These are phyloP conservation scores for Sebastes kiyomatsui DNA, from an alignment of 2,797 vertebrate species.

Conservation along the genomic window DNA sequence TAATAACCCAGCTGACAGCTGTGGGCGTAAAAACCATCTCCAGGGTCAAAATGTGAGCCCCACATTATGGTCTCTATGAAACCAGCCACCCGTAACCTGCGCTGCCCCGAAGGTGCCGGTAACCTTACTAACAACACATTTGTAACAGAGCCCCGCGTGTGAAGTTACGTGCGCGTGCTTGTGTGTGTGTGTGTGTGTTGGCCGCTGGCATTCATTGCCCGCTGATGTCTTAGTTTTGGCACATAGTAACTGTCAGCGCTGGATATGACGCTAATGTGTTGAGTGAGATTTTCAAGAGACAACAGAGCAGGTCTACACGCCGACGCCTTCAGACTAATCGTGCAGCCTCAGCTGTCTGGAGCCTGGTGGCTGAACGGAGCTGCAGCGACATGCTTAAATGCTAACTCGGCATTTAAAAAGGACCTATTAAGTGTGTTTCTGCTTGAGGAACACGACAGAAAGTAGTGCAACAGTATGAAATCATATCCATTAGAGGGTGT, in stretches of 20 bases:
- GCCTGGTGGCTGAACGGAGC: not conserved
- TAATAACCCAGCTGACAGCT: conserved; percentile 40
- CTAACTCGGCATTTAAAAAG: conserved; percentile 53
- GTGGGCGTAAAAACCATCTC: conserved; percentile 29
- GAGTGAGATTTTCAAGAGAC: conserved; percentile 47
- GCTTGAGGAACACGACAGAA: conserved; percentile 23
- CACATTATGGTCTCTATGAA: conserved; percentile 22
- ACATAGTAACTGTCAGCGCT: conserved; percentile 42
- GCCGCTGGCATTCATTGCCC: not conserved
- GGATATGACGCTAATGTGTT: conserved; percentile 37
- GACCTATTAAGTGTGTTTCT: conserved; percentile 33
- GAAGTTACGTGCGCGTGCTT: not conserved
- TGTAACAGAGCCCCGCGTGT: not conserved
- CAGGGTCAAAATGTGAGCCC: conserved; percentile 20
- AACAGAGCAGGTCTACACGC: not conserved
- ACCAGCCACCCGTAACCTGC: conserved; percentile 31
- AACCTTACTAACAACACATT: conserved; percentile 30
- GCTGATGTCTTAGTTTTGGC: conserved; percentile 35
- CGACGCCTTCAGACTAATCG: not conserved
- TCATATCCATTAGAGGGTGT: conserved; percentile 57
- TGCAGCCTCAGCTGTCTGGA: conserved; percentile 49
- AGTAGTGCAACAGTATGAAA: conserved; percentile 39
- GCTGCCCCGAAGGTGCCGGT: conserved; percentile 26
- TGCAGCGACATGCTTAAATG: conserved; percentile 42
- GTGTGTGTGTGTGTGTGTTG: conserved; percentile 5